Conservation (phyloP, 2,797 vertebrate species). For the Sitta carolinensis region DNA sequence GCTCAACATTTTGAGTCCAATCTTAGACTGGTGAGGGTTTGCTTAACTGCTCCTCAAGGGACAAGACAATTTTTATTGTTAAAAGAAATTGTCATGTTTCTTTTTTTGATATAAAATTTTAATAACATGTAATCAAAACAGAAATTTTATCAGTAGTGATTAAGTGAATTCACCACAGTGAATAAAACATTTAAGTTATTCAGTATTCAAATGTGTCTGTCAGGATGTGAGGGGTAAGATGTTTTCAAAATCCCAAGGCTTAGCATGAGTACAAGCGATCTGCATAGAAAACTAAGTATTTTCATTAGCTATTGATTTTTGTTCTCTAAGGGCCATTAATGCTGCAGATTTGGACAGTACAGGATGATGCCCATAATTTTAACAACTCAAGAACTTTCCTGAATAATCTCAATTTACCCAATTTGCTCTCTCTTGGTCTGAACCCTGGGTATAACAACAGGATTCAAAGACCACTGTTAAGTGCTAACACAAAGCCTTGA, state of each 20-base stretch:
- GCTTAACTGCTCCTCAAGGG: not conserved
- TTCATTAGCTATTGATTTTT: conserved; percentile 36
- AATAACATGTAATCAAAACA: not conserved
- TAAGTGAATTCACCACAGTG: not conserved
- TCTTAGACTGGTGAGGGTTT: not conserved
- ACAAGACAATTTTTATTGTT: not conserved
- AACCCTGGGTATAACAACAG: not conserved
- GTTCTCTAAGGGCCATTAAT: not conserved
- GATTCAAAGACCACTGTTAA: not conserved
- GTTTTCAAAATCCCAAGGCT: conserved; percentile 5
- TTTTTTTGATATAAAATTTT: not conserved
- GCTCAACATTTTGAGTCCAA: not conserved
- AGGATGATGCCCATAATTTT: not conserved
- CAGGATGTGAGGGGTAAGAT: not conserved
- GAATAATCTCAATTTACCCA: not conserved
- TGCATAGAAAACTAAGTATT: conserved; percentile 11
- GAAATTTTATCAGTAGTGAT: not conserved
- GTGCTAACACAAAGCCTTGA: not conserved
- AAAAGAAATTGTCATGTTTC: not conserved
- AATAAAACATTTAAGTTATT: not conserved
- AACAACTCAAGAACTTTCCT: not conserved
- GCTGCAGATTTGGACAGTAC: not conserved
- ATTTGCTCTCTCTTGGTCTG: not conserved
- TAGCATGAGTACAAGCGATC: not conserved
- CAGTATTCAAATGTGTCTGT: not conserved